These are phyloP conservation scores for Galaxias olidus DNA, from an alignment of 2,797 vertebrate genomes.

Conservation along the genomic window DNA sequence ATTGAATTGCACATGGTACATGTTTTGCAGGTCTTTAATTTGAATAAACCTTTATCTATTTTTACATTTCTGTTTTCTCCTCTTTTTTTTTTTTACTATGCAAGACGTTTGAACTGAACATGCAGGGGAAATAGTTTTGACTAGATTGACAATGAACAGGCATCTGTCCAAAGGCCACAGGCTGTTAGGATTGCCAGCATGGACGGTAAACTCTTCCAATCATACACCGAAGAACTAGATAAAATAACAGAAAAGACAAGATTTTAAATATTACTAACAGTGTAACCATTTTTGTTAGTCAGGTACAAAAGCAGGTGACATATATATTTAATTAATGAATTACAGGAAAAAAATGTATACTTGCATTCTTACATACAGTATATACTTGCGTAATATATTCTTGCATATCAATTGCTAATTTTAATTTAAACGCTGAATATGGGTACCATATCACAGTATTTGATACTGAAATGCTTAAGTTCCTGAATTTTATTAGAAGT, in stretches of 20 bases:
- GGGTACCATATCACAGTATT: too few species aligned
- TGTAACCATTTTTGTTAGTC: too few species aligned
- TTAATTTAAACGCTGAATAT: too few species aligned
- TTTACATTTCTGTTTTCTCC: conserved; percentile 20
- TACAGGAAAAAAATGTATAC: too few species aligned
- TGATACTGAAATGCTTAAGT: too few species aligned
- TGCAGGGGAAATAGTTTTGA: conserved; percentile 9
- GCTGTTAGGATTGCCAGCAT: conserved; percentile 85
- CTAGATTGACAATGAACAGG: background rate
- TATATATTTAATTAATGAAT: too few species aligned
- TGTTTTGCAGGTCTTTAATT: conserved; percentile 40
- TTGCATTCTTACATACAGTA: too few species aligned
- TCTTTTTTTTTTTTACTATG: conserved; percentile 25
- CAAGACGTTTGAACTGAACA: conserved; percentile 25
- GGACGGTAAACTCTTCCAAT: conserved; percentile 94
- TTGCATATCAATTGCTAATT: too few species aligned
- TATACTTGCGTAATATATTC: too few species aligned
- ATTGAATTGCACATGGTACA: conserved; percentile 24
- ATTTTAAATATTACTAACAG: background rate
- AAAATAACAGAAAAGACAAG: conserved; percentile 16
- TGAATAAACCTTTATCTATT: conserved; percentile 69
- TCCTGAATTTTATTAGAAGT: too few species aligned
- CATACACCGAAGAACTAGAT: conserved; percentile 91
- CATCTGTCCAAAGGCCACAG: background rate
- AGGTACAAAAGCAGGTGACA: too few species aligned